Percentiles rank a stretch among this genome's conserved stretches.
Evolutionary conservation across 2,888 invertebrate species (phyloP).

Genomic region (Abrostola tripartita): DNA sequence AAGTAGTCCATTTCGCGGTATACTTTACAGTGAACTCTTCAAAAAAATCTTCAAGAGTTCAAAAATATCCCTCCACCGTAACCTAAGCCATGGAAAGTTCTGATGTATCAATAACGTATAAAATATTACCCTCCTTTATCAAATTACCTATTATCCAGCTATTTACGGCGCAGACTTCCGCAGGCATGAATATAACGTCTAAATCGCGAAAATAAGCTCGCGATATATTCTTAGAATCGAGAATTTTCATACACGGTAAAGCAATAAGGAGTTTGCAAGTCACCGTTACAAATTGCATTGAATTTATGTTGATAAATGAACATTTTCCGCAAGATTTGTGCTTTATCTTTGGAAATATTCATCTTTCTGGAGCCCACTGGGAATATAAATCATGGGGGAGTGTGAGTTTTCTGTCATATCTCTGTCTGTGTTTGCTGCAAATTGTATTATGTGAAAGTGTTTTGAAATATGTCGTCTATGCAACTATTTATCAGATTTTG

Average conservation of each 20-base stretch:
- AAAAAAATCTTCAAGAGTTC: background rate
- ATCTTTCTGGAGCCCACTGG: slow-evolving; percentile 28
- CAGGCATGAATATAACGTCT: slow-evolving; percentile 32
- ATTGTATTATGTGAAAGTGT: slow-evolving; percentile 10
- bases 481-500: background rate
- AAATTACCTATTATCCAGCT: slow-evolving; percentile 19
- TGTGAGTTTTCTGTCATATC: slow-evolving; percentile 18
- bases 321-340: slow-evolving; percentile 51
- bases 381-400: slow-evolving; percentile 27
- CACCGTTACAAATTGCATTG: slow-evolving; percentile 63
- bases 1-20: background rate
- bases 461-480: background rate
- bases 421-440: slow-evolving; percentile 14
- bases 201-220: slow-evolving; percentile 13
- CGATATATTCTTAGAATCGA: slow-evolving; percentile 36
- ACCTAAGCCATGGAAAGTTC: background rate
- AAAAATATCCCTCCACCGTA: background rate
- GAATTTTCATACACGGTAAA: slow-evolving; percentile 50
- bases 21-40: background rate
- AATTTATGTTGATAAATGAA: slow-evolving; percentile 59
- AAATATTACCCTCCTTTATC: slow-evolving; percentile 10
- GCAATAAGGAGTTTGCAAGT: slow-evolving; percentile 58
- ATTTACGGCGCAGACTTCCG: slow-evolving; percentile 26
- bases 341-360: slow-evolving; percentile 49
- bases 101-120: background rate